Percentiles rank a stretch among this genome's conserved stretches.
Evolutionary conservation across 2,113 vertebrate genomes (phyloP).

Genomic region (Xiphorhynchus elegans): DNA sequence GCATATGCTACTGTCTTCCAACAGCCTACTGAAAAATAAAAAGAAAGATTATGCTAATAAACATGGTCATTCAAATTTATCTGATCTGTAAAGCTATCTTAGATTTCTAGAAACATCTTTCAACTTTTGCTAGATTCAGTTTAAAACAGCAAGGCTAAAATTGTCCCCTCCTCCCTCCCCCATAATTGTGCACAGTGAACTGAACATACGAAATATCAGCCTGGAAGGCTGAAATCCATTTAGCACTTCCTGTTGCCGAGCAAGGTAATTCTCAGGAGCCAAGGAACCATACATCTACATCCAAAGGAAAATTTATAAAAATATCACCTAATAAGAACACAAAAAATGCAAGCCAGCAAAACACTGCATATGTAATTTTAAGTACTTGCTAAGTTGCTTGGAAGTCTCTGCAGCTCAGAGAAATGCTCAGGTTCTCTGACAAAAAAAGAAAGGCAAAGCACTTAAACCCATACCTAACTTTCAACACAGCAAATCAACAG

Average conservation of each 20-base stretch:
- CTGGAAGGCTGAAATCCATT: neutral
- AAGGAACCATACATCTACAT: neutral
- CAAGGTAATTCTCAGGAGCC: conserved; percentile 18
- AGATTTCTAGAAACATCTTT: neutral
- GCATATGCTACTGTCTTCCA: conserved; percentile 88
- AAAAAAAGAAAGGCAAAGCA: neutral
- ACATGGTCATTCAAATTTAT: neutral
- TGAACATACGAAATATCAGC: neutral
- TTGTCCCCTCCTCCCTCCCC: neutral
- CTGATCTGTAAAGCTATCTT: neutral
- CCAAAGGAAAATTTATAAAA: neutral
- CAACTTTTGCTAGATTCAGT: neutral
- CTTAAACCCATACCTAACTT: neutral
- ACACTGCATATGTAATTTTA: neutral
- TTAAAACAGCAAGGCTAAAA: neutral
- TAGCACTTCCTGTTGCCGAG: neutral
- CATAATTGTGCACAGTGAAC: neutral
- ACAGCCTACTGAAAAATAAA: conserved; percentile 81
- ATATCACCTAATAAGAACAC: neutral
- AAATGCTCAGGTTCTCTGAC: neutral
- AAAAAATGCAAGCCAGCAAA: conserved; percentile 11
- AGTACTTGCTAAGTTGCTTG: neutral
- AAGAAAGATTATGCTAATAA: conserved; percentile 60
- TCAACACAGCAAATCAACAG: neutral
- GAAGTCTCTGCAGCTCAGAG: neutral